These are phyloP conservation scores for Merops nubicus DNA, from an alignment of 2,113 vertebrate genomes.

Conservation along the genomic window DNA sequence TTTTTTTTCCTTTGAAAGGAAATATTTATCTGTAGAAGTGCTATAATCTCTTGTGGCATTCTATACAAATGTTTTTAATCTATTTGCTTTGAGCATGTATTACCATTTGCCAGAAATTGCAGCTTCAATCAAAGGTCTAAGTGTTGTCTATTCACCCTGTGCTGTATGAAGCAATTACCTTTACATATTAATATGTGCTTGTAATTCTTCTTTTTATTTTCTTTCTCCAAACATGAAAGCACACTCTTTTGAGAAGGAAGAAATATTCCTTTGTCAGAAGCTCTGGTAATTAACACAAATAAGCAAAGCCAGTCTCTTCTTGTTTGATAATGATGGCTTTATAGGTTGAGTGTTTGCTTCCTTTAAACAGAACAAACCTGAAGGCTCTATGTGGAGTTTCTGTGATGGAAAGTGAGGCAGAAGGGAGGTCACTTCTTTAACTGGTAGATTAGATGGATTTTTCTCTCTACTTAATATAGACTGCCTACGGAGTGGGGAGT, in stretches of 20 bases:
- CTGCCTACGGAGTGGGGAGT: not conserved
- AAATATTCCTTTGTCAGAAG: not conserved
- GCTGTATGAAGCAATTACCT: not conserved
- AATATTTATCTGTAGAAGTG: not conserved
- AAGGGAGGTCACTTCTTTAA: not conserved
- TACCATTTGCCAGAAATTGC: not conserved
- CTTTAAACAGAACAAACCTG: not conserved
- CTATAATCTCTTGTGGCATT: not conserved
- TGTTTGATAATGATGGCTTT: not conserved
- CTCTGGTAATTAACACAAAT: constrained; percentile 31
- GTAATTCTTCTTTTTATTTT: not conserved
- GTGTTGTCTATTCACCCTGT: not conserved
- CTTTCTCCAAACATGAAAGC: constrained; percentile 17
- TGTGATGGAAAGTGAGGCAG: not conserved
- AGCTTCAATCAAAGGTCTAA: not conserved
- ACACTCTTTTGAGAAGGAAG: not conserved
- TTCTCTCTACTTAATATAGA: not conserved
- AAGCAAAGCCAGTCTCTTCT: not conserved
- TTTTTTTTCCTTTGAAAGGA: not conserved
- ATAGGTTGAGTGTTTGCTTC: not conserved
- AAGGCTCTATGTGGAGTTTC: not conserved
- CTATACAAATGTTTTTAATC: not conserved
- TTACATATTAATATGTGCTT: not conserved
- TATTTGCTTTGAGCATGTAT: not conserved
- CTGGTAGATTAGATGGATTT: not conserved